Conservation (phyloP, 2,797 vertebrate genomes). For the Rhynchonycteris naso region DNA sequence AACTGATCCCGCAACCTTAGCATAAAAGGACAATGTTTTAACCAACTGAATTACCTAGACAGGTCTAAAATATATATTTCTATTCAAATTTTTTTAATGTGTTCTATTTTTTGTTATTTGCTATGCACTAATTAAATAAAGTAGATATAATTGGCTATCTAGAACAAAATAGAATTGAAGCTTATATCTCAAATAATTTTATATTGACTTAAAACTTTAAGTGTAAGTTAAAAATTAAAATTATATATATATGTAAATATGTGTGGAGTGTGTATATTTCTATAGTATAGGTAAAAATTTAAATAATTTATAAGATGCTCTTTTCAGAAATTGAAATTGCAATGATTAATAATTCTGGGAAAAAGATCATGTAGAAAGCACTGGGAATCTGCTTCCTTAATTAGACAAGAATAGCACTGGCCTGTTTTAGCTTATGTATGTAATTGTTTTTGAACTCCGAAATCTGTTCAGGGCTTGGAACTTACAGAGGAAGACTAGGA, state of each 20-base stretch:
- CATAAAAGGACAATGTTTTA: no score
- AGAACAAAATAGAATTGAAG: not conserved
- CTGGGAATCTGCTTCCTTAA: not conserved
- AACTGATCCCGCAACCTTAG: no score
- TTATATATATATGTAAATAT: not conserved
- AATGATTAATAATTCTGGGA: not conserved
- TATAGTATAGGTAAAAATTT: not conserved
- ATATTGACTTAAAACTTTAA: not conserved
- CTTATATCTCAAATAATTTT: not conserved
- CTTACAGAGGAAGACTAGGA: not conserved
- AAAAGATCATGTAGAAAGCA: not conserved
- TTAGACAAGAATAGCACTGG: not conserved
- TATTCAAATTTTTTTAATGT: not conserved
- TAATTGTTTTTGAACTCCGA: not conserved
- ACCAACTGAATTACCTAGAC: no score
- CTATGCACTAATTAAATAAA: not conserved
- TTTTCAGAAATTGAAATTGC: not conserved
- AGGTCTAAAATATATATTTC: not conserved
- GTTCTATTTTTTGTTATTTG: not conserved
- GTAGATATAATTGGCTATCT: not conserved
- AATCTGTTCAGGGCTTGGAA: not conserved
- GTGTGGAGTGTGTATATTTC: not conserved
- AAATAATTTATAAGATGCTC: not conserved
- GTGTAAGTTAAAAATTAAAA: not conserved
- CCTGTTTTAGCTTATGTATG: not conserved